Conservation (phyloP, 35 echinoderm and acorn worm species). For the Ophiothrix spiculata region DNA sequence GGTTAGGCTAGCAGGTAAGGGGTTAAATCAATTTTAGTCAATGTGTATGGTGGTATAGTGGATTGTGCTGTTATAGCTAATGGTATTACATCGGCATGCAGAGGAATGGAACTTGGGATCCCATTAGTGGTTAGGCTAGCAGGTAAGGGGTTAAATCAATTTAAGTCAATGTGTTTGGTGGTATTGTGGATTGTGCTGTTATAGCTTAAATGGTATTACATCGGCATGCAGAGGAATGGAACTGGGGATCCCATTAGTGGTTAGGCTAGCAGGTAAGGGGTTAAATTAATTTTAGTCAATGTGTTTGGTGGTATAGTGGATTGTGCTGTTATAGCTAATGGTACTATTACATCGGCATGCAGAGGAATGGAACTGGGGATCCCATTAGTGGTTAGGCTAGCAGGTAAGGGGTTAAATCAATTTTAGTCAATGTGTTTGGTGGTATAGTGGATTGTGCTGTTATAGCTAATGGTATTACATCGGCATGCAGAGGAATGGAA, state of each 20-base stretch:
- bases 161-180: constrained; percentile 96
- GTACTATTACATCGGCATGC: constrained; percentile 87
- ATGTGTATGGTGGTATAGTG: too few relatives aligned
- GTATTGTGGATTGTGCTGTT: constrained; percentile 90
- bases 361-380: constrained; percentile 83
- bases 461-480: constrained; percentile 79
- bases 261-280: not conserved
- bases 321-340: constrained; percentile 80
- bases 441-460: constrained; percentile 94
- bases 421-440: constrained; percentile 97
- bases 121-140: constrained; percentile 96
- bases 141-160: constrained; percentile 99
- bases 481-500: constrained; percentile 87
- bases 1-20: constrained; percentile 97
- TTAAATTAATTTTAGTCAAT: not conserved
- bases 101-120: constrained; percentile 82
- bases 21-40: too few relatives aligned
- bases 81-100: constrained; percentile 87
- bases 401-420: constrained; percentile 98
- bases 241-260: not conserved
- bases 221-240: constrained; percentile 55
- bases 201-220: constrained; percentile 50
- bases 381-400: constrained; percentile 94
- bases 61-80: too few relatives aligned
- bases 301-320: too few relatives aligned